These are phyloP conservation scores for Tautogolabrus adspersus DNA, from an alignment of 2,113 vertebrate species.

Conservation along the genomic window DNA sequence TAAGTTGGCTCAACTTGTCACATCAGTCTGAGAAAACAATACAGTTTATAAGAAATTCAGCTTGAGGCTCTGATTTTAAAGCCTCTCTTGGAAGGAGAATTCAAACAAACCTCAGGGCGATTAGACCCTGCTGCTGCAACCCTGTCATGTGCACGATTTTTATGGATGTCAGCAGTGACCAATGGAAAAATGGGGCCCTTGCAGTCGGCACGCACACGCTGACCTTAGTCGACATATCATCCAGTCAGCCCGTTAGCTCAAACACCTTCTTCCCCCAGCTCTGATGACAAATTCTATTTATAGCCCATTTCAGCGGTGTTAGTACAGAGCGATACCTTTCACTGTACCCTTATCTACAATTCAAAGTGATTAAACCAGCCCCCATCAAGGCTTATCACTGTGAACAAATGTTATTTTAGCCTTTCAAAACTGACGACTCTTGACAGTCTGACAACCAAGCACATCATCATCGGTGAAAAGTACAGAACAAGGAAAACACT, in stretches of 20 bases:
- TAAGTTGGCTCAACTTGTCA: constrained; percentile 23
- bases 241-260: constrained; percentile 61
- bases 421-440: constrained; percentile 50
- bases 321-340: constrained; percentile 71
- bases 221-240: constrained; percentile 68
- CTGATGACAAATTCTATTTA: constrained; percentile 81
- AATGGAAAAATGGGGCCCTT: constrained; percentile 68
- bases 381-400: constrained; percentile 47
- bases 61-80: constrained; percentile 56
- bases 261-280: constrained; percentile 76
- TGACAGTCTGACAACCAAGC: constrained; percentile 59
- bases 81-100: constrained; percentile 53
- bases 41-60: constrained; percentile 43
- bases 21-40: constrained; percentile 21
- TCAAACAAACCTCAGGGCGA: constrained; percentile 46
- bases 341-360: constrained; percentile 74
- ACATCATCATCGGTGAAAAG: constrained; percentile 32
- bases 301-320: constrained; percentile 68
- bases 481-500: constrained; percentile 34
- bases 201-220: constrained; percentile 57
- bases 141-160: constrained; percentile 62
- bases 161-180: constrained; percentile 69
- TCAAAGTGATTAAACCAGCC: constrained; percentile 67
- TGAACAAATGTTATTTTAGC: constrained; percentile 64
- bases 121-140: constrained; percentile 43